These are phyloP conservation scores for Pollenia angustigena DNA, from an alignment of 2,888 invertebrate species.

Conservation along the genomic window DNA sequence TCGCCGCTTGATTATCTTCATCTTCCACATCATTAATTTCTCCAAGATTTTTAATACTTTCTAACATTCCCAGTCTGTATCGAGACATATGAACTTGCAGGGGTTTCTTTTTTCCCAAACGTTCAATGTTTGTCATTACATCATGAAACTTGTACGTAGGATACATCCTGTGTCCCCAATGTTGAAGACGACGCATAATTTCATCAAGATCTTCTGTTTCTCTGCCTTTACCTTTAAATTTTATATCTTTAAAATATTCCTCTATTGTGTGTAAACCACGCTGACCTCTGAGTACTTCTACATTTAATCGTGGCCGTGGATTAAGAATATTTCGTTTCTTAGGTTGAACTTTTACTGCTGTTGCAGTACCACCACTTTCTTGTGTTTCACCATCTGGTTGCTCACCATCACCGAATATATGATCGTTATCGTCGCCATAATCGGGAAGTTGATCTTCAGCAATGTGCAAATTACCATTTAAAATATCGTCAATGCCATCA, in stretches of 20 bases:
- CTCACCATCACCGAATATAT: constrained; percentile 81
- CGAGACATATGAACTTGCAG: constrained; percentile 89
- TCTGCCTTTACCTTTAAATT: constrained; percentile 91
- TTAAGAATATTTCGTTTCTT: constrained; percentile 87
- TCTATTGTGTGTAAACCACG: constrained; percentile 93
- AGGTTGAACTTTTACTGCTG: constrained; percentile 83
- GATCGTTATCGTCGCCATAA: constrained; percentile 82
- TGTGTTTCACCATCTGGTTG: constrained; percentile 82
- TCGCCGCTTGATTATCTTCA: constrained; percentile 79
- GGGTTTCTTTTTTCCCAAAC: constrained; percentile 91
- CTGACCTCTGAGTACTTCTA: constrained; percentile 88
- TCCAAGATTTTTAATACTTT: constrained; percentile 82
- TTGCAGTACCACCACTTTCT: constrained; percentile 80
- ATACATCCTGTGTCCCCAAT: constrained; percentile 97
- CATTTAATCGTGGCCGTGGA: constrained; percentile 88
- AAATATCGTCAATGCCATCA: constrained; percentile 79
- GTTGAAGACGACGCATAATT: constrained; percentile 92
- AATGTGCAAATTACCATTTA: constrained; percentile 79
- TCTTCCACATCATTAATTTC: constrained; percentile 85
- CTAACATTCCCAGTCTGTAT: constrained; percentile 85
- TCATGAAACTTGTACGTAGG: constrained; percentile 96
- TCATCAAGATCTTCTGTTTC: constrained; percentile 93
- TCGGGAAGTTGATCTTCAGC: constrained; percentile 84
- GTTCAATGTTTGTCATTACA: constrained; percentile 91
- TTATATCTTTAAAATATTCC: constrained; percentile 91